phyloP scores from a whole-genome alignment of 2,113 vertebrate genomes.

The Delphinus delphis region DNA sequence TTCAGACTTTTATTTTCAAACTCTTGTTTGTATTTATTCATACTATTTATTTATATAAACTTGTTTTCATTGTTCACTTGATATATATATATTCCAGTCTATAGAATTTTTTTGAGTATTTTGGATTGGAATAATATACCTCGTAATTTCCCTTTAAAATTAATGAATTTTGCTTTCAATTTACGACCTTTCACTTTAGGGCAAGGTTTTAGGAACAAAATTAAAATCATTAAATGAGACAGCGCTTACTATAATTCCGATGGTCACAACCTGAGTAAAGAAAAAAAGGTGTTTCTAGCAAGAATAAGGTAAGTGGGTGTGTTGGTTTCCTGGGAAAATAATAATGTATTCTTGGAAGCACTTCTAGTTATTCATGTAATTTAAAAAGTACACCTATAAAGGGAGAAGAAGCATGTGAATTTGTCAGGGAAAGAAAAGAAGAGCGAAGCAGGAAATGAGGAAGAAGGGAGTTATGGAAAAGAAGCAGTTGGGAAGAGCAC shows the following conservation, averaged over 20 bases:
- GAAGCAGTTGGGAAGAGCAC: background rate
- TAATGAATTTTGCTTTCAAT: background rate
- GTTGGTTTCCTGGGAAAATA: background rate
- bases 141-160: constrained; percentile 4
- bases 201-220: background rate
- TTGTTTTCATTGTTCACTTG: background rate
- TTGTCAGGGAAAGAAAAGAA: background rate
- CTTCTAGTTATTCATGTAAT: background rate
- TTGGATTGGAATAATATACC: background rate
- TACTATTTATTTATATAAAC: background rate
- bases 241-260: background rate
- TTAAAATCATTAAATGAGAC: background rate
- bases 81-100: background rate
- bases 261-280: background rate
- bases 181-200: background rate
- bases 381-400: background rate
- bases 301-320: background rate
- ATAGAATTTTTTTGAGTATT: background rate
- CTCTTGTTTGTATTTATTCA: background rate
- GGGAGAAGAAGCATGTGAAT: background rate
- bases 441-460: background rate
- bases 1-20: background rate
- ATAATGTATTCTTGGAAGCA: constrained; percentile 5
- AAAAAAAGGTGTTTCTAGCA: background rate
- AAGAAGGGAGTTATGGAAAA: background rate